Conservation (phyloP, 2,113 vertebrate species). For the Campylorhamphus procurvoides region DNA sequence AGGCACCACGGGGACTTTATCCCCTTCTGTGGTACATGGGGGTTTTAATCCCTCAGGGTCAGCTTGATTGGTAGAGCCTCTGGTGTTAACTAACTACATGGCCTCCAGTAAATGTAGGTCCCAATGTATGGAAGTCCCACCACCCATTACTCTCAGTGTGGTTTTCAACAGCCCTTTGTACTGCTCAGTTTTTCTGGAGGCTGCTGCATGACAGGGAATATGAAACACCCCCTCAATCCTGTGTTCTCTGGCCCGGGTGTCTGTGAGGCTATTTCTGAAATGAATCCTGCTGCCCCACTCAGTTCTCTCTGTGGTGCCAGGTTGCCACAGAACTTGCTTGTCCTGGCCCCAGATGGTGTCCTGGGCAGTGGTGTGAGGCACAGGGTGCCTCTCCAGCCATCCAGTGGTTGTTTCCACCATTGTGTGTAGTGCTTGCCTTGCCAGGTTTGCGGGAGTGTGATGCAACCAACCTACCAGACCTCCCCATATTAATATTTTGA, state of each 20-base stretch:
- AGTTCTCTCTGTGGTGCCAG: not conserved
- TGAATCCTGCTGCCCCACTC: not conserved
- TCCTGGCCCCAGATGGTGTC: not conserved
- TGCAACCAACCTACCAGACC: not conserved
- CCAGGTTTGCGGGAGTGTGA: not conserved
- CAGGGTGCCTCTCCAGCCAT: not conserved
- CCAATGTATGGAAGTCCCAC: not conserved
- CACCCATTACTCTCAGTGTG: not conserved
- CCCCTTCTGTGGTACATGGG: not conserved
- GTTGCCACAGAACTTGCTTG: not conserved
- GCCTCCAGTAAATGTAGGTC: not conserved
- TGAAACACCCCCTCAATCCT: not conserved
- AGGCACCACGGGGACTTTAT: not conserved
- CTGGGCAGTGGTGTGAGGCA: not conserved
- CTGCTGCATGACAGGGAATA: not conserved
- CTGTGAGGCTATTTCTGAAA: not conserved
- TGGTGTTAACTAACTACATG: not conserved
- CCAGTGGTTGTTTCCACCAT: not conserved
- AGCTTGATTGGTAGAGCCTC: not conserved
- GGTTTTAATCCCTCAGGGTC: not conserved
- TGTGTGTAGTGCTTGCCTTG: not conserved
- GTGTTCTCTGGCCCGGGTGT: not conserved
- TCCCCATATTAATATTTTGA: not conserved
- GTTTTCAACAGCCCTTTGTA: not conserved
- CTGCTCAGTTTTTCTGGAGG: not conserved